phyloP scores from a whole-genome alignment of 2,888 invertebrate genomes.

The Thereva unica region DNA sequence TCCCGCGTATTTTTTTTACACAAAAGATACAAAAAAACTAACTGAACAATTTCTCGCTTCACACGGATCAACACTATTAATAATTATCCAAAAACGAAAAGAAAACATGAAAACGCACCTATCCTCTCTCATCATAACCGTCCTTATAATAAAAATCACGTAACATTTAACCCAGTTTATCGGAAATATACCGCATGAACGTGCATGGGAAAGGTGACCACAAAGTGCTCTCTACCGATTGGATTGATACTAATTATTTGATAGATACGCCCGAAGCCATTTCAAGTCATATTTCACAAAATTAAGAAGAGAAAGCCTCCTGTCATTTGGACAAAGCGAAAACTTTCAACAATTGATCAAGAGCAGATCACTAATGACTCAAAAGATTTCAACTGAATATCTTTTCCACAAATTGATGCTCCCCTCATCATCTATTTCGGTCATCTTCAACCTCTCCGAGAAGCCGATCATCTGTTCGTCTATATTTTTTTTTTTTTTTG shows the following conservation, averaged over 20 bases:
- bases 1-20: no score
- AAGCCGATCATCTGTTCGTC: neutral
- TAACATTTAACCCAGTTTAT: conserved; percentile 21
- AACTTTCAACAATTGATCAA: conserved; percentile 34
- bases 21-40: no score
- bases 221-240: conserved; percentile 24
- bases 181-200: conserved; percentile 12
- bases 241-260: conserved; percentile 25
- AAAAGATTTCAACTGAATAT: conserved; percentile 6
- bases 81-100: no score
- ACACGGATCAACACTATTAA: no score
- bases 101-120: no score
- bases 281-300: conserved; percentile 26
- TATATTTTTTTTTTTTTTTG: conserved; percentile 7
- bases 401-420: conserved; percentile 20
- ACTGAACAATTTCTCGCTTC: no score
- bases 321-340: conserved; percentile 14
- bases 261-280: neutral
- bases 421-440: conserved; percentile 17
- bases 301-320: conserved; percentile 21
- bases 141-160: conserved; percentile 4
- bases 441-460: neutral
- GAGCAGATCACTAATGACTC: conserved; percentile 33
- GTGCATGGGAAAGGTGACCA: conserved; percentile 31
- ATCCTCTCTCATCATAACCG: no score